Conservation (phyloP, 2,888 invertebrate species). For the Deilephila elpenor region DNA sequence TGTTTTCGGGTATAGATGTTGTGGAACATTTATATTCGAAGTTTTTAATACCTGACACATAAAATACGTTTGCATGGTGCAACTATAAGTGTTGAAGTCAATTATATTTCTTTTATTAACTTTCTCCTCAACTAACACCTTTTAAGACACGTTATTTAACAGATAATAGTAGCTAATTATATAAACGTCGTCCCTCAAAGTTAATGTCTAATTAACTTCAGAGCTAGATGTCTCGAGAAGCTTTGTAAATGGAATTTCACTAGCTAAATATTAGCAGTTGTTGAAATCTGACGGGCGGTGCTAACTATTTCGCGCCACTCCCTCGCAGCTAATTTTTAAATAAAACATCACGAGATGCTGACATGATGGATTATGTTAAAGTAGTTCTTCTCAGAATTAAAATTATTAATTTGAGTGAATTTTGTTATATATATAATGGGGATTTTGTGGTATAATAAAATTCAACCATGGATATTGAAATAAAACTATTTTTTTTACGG, state of each 20-base stretch:
- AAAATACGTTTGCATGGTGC: no score
- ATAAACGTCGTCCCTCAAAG: neutral
- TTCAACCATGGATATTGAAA: no score
- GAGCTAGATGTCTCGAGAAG: neutral
- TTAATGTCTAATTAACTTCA: constrained; percentile 8
- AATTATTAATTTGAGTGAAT: neutral
- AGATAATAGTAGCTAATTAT: neutral
- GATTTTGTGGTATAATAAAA: no score
- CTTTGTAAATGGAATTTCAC: constrained; percentile 9
- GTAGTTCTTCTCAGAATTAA: neutral
- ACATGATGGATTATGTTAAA: neutral
- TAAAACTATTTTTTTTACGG: no score
- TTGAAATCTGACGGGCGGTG: constrained; percentile 17
- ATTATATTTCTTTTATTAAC: neutral
- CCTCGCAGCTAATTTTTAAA: constrained; percentile 7
- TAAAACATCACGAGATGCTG: neutral
- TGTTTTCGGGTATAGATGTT: no score
- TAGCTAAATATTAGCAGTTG: constrained; percentile 12
- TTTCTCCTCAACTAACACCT: neutral
- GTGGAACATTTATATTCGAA: no score
- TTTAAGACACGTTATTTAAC: neutral
- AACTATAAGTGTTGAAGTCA: no score
- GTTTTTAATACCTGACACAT: no score
- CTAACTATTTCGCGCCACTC: constrained; percentile 6
- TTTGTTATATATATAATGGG: no score